Percentiles rank a stretch among this genome's conserved stretches.
These are phyloP conservation scores for Sander lucioperca DNA, from an alignment of 2,113 vertebrate genomes.

Conservation along the genomic window DNA sequence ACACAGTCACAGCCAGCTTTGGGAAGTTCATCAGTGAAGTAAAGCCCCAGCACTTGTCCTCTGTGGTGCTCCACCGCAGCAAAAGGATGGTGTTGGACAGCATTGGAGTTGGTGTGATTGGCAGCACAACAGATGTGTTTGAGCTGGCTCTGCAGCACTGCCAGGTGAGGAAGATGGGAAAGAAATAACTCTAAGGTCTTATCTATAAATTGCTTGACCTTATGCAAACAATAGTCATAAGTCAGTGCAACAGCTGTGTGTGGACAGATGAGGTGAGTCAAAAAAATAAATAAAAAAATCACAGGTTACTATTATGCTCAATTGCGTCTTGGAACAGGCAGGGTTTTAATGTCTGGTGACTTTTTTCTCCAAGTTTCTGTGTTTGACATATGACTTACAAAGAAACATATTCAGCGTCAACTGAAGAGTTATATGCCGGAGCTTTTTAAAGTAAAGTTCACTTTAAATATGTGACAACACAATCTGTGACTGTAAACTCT, in stretches of 20 bases:
- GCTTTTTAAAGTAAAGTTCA: background rate
- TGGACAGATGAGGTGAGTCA: conserved; percentile 8
- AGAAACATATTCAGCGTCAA: conserved; percentile 35
- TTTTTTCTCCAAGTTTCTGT: conserved; percentile 8
- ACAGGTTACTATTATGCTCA: background rate
- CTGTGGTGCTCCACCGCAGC: conserved; percentile 83
- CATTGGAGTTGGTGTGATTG: conserved; percentile 90
- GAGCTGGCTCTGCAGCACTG: conserved; percentile 87
- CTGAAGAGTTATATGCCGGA: background rate
- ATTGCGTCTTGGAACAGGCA: background rate
- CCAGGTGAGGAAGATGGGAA: conserved; percentile 80
- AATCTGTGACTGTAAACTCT: background rate
- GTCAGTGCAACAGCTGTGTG: background rate
- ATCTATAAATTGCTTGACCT: conserved; percentile 27
- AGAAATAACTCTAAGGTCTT: conserved; percentile 8
- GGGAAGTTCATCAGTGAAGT: conserved; percentile 87
- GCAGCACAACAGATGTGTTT: conserved; percentile 89
- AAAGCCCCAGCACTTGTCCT: conserved; percentile 83
- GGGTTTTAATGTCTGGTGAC: conserved; percentile 1
- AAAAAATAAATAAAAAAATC: background rate
- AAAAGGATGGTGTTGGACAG: conserved; percentile 93
- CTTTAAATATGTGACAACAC: conserved; percentile 6
- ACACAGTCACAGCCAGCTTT: conserved; percentile 88
- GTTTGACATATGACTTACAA: conserved; percentile 26
- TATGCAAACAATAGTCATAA: background rate